Percentiles rank a stretch among this genome's conserved stretches.
These are phyloP conservation scores for Phocoena phocoena DNA, from an alignment of 2,113 vertebrate species.

Conservation along the genomic window DNA sequence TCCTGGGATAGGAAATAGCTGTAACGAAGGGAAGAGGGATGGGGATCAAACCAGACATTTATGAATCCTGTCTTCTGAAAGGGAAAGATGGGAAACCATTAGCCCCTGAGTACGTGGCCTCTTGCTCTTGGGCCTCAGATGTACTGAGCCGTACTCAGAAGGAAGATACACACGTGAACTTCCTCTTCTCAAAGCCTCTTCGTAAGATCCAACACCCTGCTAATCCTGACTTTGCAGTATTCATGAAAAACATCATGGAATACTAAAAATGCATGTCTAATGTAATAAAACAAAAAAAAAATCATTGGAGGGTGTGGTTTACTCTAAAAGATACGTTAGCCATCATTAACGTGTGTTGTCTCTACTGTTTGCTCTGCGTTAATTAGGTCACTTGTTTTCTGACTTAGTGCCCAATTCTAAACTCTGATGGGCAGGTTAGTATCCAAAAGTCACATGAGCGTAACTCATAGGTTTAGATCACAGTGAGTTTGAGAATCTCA, in stretches of 20 bases:
- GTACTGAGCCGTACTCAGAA: background rate
- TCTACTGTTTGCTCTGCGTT: background rate
- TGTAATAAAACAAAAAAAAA: background rate
- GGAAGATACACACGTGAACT: background rate
- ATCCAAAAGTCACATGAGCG: background rate
- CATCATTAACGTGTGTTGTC: too few relatives aligned
- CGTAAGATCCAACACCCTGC: background rate
- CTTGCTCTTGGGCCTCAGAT: background rate
- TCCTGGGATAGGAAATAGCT: constrained; percentile 42
- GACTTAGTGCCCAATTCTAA: background rate
- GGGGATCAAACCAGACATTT: background rate
- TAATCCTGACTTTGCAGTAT: background rate
- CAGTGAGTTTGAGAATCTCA: background rate
- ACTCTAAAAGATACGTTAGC: background rate
- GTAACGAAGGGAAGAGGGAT: constrained; percentile 19
- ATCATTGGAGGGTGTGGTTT: background rate
- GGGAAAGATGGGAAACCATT: background rate
- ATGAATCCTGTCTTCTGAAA: background rate
- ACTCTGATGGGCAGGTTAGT: background rate
- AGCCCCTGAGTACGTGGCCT: background rate
- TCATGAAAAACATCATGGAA: background rate
- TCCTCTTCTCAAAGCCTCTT: background rate
- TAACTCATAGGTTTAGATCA: background rate
- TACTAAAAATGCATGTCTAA: background rate
- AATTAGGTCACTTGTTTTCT: background rate